Percentiles rank a stretch among this genome's conserved stretches.
Evolutionary conservation across 2,888 invertebrate species (phyloP).

Genomic region (Caenorhabditis angaria): DNA sequence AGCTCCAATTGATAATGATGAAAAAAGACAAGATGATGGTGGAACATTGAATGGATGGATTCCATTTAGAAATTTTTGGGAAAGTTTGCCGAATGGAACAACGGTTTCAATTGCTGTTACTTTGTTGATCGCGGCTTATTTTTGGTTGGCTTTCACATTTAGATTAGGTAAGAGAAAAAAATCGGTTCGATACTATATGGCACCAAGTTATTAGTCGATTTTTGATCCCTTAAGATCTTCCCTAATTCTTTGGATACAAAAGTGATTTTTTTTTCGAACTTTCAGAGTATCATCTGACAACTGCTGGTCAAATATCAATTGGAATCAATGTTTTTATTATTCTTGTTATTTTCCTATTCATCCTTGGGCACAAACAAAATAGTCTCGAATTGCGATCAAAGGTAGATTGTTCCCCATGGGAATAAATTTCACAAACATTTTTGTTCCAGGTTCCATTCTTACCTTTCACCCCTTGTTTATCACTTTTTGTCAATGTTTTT

Average conservation of each 20-base stretch:
- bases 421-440: not conserved
- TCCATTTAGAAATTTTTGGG: constrained; percentile 42
- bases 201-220: not conserved
- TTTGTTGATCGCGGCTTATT: constrained; percentile 27
- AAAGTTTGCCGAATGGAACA: constrained; percentile 24
- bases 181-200: not conserved
- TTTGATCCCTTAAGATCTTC: too few relatives aligned
- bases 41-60: constrained; percentile 46
- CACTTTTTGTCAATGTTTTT: constrained; percentile 88
- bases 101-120: constrained; percentile 42
- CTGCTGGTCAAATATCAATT: constrained; percentile 17
- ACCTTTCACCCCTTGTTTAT: constrained; percentile 36
- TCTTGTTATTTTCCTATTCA: constrained; percentile 36
- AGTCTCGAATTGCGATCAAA: constrained; percentile 43
- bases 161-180: constrained; percentile 18
- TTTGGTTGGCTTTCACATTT: constrained; percentile 41
- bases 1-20: constrained; percentile 46
- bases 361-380: constrained; percentile 48
- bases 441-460: constrained; percentile 43
- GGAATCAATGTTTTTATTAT: constrained; percentile 32
- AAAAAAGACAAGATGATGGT: constrained; percentile 40
- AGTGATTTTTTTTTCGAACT: too few relatives aligned
- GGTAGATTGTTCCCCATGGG: too few relatives aligned
- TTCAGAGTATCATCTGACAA: constrained; percentile 5
- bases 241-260: not conserved